Base-by-base conservation (phyloP, 2,113 vertebrate species). In the Trematocara marginatum region DNA sequence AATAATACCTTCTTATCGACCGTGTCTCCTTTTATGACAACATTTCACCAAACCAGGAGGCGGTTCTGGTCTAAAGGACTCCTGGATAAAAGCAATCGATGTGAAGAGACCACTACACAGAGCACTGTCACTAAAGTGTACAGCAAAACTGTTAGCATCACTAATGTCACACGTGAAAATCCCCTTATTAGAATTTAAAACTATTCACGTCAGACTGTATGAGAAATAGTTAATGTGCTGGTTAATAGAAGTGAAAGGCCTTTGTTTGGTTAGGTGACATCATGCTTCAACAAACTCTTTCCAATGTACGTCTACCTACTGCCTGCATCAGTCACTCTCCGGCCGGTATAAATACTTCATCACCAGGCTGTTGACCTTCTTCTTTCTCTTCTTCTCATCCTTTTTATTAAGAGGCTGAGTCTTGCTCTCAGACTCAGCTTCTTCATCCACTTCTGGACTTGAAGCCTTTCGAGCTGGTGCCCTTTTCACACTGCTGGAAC, bases 321-420 rank as follows among this genome's bases (percentile, higher is more conserved):
- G 96, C 93, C 95, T 96, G 91, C 94, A 53, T 97, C 97, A 99
- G 95, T 99, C 98, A 93, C 98, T 99, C 96, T 99, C 98, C 0
- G 98, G 96, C 11, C 97, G 96, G 95, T 99, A 99, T 40, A 99
- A 95, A 93, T 99, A 99, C 90, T 99, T 99, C 98, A 99, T 99
- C 98, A 99, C 96, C 93, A 99, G 91, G 92, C 92, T 99, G 96
- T 99, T 97, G 82, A 99, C 97, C 86, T 97, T 96, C 93, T 99
- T 99, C 93, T 97, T 99, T 59, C 96, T 96, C 86, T 97, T 96
- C 94, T 98, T 99, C 49, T 98, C 96, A 12, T 97, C 95, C 90
- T 98, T 99, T 91, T 95, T 97, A 29, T 89, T 93, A 5, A 74
- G 59, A 29, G 92, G 78, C 3, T 81, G 88, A 15, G 40, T 92